These are phyloP conservation scores for Tringa solitaria DNA, from an alignment of 2,113 vertebrate species.

Conservation along the genomic window DNA sequence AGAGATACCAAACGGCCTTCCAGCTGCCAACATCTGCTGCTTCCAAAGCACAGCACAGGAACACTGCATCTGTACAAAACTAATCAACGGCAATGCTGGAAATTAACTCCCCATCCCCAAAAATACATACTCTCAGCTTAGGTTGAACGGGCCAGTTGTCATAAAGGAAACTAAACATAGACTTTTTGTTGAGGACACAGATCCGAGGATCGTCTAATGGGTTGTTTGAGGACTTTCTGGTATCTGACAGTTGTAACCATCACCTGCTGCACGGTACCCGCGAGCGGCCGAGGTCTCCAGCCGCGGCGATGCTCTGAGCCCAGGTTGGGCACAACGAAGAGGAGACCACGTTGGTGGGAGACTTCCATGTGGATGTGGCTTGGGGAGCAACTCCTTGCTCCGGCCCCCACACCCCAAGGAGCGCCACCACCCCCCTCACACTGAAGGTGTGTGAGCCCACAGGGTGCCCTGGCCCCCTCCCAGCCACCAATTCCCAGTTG, in stretches of 20 bases:
- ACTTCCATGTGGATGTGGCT: rapidly evolving
- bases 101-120: neutral
- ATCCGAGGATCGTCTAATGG: rapidly evolving
- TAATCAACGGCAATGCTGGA: neutral
- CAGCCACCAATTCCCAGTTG: rapidly evolving
- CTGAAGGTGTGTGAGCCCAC: rapidly evolving
- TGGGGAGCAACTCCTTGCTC: neutral
- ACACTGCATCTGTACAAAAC: neutral
- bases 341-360: rapidly evolving
- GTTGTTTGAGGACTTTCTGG: neutral
- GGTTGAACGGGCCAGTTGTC: neutral
- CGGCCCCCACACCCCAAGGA: neutral
- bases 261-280: rapidly evolving
- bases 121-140: neutral
- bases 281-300: neutral
- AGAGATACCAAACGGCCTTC: slow-evolving; percentile 25
- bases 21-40: slow-evolving; percentile 18
- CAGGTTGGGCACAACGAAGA: neutral
- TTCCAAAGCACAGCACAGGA: neutral
- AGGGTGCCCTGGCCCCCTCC: neutral
- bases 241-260: rapidly evolving
- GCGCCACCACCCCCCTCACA: rapidly evolving
- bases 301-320: neutral
- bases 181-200: neutral
- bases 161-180: neutral